phyloP scores from a whole-genome alignment of 2,113 vertebrate species.

The Lasiurus borealis region DNA sequence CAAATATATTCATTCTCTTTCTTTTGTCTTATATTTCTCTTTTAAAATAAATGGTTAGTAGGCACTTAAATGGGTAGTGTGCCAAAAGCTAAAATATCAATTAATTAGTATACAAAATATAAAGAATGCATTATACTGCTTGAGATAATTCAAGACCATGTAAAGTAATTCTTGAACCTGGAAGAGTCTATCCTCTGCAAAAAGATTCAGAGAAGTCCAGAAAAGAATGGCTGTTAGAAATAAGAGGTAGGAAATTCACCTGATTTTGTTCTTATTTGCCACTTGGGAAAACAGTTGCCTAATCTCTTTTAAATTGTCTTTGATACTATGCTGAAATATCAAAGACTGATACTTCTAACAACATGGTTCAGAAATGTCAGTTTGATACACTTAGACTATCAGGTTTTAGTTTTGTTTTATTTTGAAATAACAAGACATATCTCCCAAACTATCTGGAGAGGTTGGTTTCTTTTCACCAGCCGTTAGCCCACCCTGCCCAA shows the following conservation, averaged over 20 bases:
- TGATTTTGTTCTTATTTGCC: slow-evolving; percentile 65
- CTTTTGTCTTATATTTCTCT: slow-evolving; percentile 56
- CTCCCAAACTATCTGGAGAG: slow-evolving; percentile 70
- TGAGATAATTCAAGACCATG: not conserved
- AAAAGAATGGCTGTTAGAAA: not conserved
- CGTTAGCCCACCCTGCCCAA: slow-evolving; percentile 48
- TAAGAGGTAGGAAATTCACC: slow-evolving; percentile 28
- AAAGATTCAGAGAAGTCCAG: not conserved
- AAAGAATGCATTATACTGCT: not conserved
- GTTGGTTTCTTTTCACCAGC: slow-evolving; percentile 35
- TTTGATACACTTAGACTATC: slow-evolving; percentile 69
- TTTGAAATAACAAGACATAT: slow-evolving; percentile 79
- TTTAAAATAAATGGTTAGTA: slow-evolving; percentile 8
- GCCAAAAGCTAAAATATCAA: not conserved
- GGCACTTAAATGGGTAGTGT: not conserved
- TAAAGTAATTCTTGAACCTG: slow-evolving; percentile 14
- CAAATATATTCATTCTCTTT: slow-evolving; percentile 48
- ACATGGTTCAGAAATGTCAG: slow-evolving; percentile 72
- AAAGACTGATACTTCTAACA: slow-evolving; percentile 65
- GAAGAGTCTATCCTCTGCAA: not conserved
- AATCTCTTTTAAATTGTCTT: slow-evolving; percentile 60
- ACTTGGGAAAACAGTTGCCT: slow-evolving; percentile 44
- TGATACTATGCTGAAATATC: slow-evolving; percentile 72
- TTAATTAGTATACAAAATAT: slow-evolving; percentile 17
- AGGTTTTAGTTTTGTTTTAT: slow-evolving; percentile 79